These are phyloP conservation scores for Ephialtes manifestator DNA, from an alignment of 2,888 invertebrate genomes.

Conservation along the genomic window DNA sequence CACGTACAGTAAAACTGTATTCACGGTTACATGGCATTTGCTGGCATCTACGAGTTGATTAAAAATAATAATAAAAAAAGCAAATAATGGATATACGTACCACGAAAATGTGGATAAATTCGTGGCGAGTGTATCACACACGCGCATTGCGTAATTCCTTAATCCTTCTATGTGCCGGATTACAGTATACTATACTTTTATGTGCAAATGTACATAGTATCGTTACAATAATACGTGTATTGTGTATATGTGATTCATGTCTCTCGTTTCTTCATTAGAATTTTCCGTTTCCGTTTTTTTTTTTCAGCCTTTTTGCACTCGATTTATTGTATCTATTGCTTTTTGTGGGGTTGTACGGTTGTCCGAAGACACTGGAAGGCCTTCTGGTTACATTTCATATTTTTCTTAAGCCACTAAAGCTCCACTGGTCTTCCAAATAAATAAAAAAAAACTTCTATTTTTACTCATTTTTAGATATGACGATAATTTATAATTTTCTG, in stretches of 20 bases:
- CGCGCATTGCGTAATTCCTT: conserved; percentile 37
- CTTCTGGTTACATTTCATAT: background rate
- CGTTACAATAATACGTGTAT: conserved; percentile 65
- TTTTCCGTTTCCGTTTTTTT: background rate
- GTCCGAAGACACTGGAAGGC: conserved; percentile 5
- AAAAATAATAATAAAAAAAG: conserved; percentile 35
- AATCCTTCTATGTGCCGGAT: conserved; percentile 64
- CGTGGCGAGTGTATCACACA: conserved; percentile 33
- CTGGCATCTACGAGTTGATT: conserved; percentile 42
- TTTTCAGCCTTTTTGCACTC: background rate
- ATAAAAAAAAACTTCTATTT: conserved; percentile 5
- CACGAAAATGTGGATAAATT: conserved; percentile 34
- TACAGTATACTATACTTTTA: conserved; percentile 66
- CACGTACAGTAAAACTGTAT: conserved; percentile 51
- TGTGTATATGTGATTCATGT: conserved; percentile 28
- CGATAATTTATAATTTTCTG: background rate
- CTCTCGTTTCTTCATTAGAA: background rate
- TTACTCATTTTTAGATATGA: background rate
- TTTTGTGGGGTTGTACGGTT: conserved; percentile 4
- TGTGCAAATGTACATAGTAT: conserved; percentile 70
- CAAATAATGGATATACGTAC: conserved; percentile 19
- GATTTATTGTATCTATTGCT: conserved; percentile 18
- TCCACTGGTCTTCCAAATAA: background rate
- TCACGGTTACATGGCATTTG: conserved; percentile 51
- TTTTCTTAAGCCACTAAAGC: background rate